A percentile compares a stretch with the other conserved stretches of the same genome.
Evolutionary conservation across 2,888 invertebrate species (phyloP).

Genomic region (Archips xylosteana): DNA sequence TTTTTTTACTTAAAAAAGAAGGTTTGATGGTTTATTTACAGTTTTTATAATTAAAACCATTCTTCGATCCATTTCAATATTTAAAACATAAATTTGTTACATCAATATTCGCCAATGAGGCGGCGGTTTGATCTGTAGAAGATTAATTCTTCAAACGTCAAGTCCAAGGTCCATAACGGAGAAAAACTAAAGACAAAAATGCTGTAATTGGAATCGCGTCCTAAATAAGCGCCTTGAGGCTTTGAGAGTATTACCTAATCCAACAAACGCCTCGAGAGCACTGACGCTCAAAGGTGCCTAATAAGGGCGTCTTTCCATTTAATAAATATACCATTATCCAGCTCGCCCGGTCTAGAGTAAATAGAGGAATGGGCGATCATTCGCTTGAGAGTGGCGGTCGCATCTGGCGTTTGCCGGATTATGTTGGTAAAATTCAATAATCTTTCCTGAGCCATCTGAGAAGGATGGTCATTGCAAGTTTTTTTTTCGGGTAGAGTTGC

Average conservation of each 20-base stretch:
- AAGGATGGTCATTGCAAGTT: conserved; percentile 63
- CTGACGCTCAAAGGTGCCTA: conserved; percentile 53
- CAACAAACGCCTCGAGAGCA: conserved; percentile 49
- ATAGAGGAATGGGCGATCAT: conserved; percentile 73
- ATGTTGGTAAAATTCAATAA: conserved; percentile 80
- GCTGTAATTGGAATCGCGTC: conserved; percentile 44
- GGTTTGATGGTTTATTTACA: too few relatives aligned
- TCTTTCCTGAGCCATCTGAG: conserved; percentile 74
- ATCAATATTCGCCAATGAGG: conserved; percentile 4
- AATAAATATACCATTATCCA: conserved; percentile 71
- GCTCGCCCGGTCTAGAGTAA: conserved; percentile 58
- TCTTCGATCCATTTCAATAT: neutral
- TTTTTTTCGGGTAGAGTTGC: conserved; percentile 56
- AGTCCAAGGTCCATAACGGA: conserved; percentile 36
- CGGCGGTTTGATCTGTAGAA: conserved; percentile 7
- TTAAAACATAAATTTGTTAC: conserved; percentile 1
- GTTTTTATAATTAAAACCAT: neutral
- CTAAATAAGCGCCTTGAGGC: conserved; percentile 50
- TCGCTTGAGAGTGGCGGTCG: conserved; percentile 64
- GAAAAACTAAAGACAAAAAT: conserved; percentile 48
- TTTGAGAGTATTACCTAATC: conserved; percentile 32
- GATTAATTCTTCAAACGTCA: conserved; percentile 12
- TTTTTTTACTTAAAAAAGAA: too few relatives aligned
- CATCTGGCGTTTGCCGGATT: conserved; percentile 76
- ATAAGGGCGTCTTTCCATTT: conserved; percentile 61